These are phyloP conservation scores for Rhogogaster chlorosoma DNA, from an alignment of 2,888 invertebrate species.

Conservation along the genomic window DNA sequence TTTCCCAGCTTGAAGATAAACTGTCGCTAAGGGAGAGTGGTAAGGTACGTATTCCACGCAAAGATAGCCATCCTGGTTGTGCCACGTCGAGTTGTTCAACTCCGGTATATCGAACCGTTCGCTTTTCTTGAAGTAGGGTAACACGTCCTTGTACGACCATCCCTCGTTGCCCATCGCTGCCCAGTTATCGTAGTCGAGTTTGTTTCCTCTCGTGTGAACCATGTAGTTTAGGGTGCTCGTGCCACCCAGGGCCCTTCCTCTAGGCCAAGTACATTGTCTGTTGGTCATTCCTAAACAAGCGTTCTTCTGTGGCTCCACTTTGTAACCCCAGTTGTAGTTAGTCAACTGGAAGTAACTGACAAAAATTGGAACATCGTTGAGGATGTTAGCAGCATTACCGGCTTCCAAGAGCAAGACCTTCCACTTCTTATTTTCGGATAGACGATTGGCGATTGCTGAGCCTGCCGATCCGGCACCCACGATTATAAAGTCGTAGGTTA, in stretches of 20 bases:
- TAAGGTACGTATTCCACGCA: slow-evolving; percentile 81
- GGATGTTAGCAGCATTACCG: slow-evolving; percentile 74
- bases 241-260: slow-evolving; percentile 79
- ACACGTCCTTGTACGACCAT: slow-evolving; percentile 76
- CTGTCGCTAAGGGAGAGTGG: slow-evolving; percentile 80
- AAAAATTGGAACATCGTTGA: slow-evolving; percentile 78
- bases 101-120: slow-evolving; percentile 80
- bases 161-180: slow-evolving; percentile 77
- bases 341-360: slow-evolving; percentile 79
- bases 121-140: slow-evolving; percentile 76
- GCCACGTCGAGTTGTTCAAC: slow-evolving; percentile 75
- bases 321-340: slow-evolving; percentile 79
- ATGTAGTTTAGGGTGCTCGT: slow-evolving; percentile 80
- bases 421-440: slow-evolving; percentile 77
- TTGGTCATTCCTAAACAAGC: slow-evolving; percentile 66
- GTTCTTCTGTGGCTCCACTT: slow-evolving; percentile 76
- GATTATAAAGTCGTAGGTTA: slow-evolving; percentile 76
- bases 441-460: slow-evolving; percentile 76
- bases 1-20: slow-evolving; percentile 76
- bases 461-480: slow-evolving; percentile 78
- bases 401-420: slow-evolving; percentile 75
- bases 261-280: slow-evolving; percentile 73
- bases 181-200: slow-evolving; percentile 79
- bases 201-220: slow-evolving; percentile 80
- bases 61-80: slow-evolving; percentile 80